Evolutionary conservation across 2,797 vertebrate species (phyloP).

Genomic region (Amblyraja radiata): DNA sequence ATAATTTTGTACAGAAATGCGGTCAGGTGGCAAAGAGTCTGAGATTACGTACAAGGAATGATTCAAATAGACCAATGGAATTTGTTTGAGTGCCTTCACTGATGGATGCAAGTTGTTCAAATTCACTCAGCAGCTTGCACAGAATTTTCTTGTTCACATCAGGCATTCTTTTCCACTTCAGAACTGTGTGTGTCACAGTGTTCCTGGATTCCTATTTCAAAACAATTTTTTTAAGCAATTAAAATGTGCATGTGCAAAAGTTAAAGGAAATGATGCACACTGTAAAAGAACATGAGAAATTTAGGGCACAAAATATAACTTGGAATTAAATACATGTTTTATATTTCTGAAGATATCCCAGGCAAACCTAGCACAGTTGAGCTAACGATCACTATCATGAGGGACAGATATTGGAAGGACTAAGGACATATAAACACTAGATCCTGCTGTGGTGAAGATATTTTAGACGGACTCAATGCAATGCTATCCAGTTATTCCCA

Average conservation of each 20-base stretch:
- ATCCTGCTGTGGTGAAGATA: too few species aligned
- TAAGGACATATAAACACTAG: too few species aligned
- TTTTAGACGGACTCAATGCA: too few species aligned
- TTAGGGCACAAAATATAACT: not conserved
- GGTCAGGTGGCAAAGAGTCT: not conserved
- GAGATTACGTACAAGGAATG: not conserved
- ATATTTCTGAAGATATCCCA: not conserved
- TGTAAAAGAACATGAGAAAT: not conserved
- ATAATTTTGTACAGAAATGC: not conserved
- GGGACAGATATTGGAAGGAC: too few species aligned
- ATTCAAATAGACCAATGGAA: not conserved
- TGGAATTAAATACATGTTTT: not conserved
- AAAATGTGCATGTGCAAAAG: not conserved
- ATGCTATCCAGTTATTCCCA: too few species aligned
- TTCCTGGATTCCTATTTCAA: slow-evolving; percentile 54
- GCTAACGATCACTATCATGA: too few species aligned
- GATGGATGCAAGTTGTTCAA: not conserved
- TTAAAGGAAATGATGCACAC: not conserved
- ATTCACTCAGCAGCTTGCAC: not conserved
- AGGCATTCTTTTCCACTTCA: not conserved
- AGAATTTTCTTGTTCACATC: not conserved
- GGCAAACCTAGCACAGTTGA: too few species aligned
- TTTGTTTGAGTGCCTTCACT: not conserved
- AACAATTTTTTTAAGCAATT: slow-evolving; percentile 15
- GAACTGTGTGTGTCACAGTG: slow-evolving; percentile 52